Percentiles rank a stretch among this genome's conserved stretches.
Evolutionary conservation across 2,797 vertebrate species (phyloP).

Genomic region (Champsocephalus gunnari): DNA sequence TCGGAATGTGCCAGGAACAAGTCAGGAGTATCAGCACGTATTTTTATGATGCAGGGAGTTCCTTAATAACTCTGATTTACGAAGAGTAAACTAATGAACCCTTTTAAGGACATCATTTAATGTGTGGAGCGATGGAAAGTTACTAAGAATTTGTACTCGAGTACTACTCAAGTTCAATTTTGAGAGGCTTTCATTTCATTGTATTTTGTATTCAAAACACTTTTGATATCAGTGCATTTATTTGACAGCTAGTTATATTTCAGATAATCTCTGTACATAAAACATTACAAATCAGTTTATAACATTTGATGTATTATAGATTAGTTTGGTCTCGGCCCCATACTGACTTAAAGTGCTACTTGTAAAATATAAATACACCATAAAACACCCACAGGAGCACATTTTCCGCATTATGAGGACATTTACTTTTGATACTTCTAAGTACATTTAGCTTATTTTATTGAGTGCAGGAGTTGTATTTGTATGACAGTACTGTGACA

Average conservation of each 20-base stretch:
- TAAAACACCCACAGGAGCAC: not conserved
- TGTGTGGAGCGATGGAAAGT: not conserved
- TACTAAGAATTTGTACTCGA: not conserved
- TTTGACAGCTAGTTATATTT: not conserved
- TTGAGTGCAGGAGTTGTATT: not conserved
- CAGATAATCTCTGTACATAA: not conserved
- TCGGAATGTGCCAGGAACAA: conserved; percentile 44
- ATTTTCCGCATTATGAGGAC: not conserved
- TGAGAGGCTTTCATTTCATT: not conserved
- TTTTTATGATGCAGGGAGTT: conserved; percentile 20
- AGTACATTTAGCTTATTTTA: not conserved
- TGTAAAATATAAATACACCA: not conserved
- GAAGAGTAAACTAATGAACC: conserved; percentile 4
- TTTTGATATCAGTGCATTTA: not conserved
- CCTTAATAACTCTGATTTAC: conserved; percentile 24
- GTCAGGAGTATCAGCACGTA: conserved; percentile 27
- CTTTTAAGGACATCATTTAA: conserved; percentile 1
- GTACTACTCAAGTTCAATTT: not conserved
- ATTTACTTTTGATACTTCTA: not conserved
- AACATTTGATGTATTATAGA: not conserved
- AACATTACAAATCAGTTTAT: not conserved
- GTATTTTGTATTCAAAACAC: not conserved
- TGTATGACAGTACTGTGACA: not conserved
- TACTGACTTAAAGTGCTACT: not conserved
- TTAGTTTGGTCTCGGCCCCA: not conserved